Percentiles rank a stretch among this genome's conserved stretches.
Evolutionary conservation across 2,888 invertebrate genomes (phyloP).

Genomic region (Podabrus alpinus): DNA sequence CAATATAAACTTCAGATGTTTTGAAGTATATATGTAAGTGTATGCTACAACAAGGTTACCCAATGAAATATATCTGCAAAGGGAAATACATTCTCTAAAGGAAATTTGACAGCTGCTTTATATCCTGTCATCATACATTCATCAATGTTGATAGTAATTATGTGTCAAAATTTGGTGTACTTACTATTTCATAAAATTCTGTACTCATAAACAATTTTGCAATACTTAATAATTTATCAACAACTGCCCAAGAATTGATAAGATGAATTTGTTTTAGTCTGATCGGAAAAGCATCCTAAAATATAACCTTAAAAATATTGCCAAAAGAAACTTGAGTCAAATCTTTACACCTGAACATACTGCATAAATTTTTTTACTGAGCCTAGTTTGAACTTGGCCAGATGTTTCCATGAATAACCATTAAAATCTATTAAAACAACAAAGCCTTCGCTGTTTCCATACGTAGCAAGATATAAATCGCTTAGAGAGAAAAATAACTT

Average conservation of each 20-base stretch:
- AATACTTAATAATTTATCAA: constrained; percentile 7
- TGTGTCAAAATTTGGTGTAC: not conserved
- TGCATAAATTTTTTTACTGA: not conserved
- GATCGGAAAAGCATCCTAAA: constrained; percentile 15
- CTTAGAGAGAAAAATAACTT: not conserved
- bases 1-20: not conserved
- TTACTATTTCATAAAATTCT: constrained; percentile 11
- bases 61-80: not conserved
- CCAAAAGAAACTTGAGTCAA: not conserved
- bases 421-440: constrained; percentile 6
- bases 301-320: not conserved
- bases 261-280: constrained; percentile 13
- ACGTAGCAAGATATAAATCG: not conserved
- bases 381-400: constrained; percentile 1
- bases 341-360: constrained; percentile 9
- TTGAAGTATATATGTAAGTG: not conserved
- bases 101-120: not conserved
- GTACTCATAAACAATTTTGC: constrained; percentile 9
- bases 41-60: not conserved
- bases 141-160: not conserved
- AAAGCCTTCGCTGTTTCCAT: constrained; percentile 8
- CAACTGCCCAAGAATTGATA: not conserved
- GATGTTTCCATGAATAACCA: constrained; percentile 8
- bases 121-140: not conserved
- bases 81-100: not conserved